These are phyloP conservation scores for Litoditis marina DNA, from an alignment of 2,888 invertebrate genomes.

Conservation along the genomic window DNA sequence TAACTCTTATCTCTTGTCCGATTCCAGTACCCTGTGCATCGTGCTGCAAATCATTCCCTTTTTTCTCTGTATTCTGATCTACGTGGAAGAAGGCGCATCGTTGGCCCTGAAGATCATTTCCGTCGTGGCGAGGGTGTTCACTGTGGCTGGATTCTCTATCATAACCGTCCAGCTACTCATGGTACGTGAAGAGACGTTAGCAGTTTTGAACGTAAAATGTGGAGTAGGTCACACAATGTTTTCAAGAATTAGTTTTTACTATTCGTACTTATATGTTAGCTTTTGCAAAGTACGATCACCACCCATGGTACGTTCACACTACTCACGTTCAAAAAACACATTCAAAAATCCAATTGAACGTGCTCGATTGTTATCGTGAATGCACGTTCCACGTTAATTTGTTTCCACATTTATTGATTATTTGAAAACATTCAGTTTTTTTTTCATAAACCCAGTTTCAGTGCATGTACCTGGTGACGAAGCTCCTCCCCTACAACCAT, in stretches of 20 bases:
- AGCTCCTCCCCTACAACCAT: slow-evolving; percentile 33
- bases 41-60: slow-evolving; percentile 42
- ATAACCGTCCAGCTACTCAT: slow-evolving; percentile 26
- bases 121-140: slow-evolving; percentile 27
- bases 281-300: too few species aligned
- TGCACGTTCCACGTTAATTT: too few species aligned
- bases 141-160: slow-evolving; percentile 23
- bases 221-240: too few species aligned
- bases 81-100: slow-evolving; percentile 21
- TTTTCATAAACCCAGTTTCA: slow-evolving; percentile 15
- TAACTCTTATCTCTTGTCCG: not conserved
- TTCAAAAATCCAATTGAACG: too few species aligned
- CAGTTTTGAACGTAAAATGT: too few species aligned
- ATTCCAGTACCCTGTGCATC: slow-evolving; percentile 32
- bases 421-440: too few species aligned
- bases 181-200: slow-evolving; percentile 3
- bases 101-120: slow-evolving; percentile 23
- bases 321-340: too few species aligned
- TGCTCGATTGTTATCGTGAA: too few species aligned
- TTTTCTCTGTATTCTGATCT: slow-evolving; percentile 30
- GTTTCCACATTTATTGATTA: too few species aligned
- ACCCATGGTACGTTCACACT: too few species aligned
- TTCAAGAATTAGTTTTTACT: too few species aligned
- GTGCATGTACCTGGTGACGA: slow-evolving; percentile 23
- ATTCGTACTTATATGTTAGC: too few species aligned